Evolutionary conservation across 2,797 vertebrate genomes (phyloP).

Genomic region (Hydrolagus colliei): DNA sequence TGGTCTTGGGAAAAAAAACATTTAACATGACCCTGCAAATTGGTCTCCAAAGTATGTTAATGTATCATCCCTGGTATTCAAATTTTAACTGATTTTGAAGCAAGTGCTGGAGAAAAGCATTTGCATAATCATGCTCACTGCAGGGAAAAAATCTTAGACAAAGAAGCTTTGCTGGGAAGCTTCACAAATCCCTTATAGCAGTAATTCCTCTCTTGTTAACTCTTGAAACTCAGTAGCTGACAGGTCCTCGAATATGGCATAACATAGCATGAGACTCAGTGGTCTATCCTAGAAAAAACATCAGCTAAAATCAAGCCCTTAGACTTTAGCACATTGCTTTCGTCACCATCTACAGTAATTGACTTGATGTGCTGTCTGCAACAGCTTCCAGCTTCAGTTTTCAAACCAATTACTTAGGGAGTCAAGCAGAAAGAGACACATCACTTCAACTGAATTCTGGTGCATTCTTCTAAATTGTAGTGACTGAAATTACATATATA

Average conservation of each 20-base stretch:
- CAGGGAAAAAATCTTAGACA: no score
- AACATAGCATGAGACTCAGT: not conserved
- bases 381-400: not conserved
- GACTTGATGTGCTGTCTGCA: not conserved
- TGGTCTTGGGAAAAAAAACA: not conserved
- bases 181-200: no score
- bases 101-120: no score
- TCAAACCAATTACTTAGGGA: not conserved
- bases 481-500: not conserved
- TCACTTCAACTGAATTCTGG: not conserved
- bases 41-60: not conserved
- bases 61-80: not conserved
- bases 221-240: no score
- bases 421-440: not conserved
- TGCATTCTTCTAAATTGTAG: no score
- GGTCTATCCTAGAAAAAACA: not conserved
- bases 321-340: not conserved
- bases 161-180: no score
- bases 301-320: not conserved
- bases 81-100: not conserved
- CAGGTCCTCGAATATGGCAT: not conserved
- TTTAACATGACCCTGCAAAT: no score
- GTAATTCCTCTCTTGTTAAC: no score
- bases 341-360: not conserved
- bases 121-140: no score